Evolutionary conservation across 2,113 vertebrate species (phyloP), one percentile per base, ranked within the genome.

Genomic region (Xerus inauris): DNA sequence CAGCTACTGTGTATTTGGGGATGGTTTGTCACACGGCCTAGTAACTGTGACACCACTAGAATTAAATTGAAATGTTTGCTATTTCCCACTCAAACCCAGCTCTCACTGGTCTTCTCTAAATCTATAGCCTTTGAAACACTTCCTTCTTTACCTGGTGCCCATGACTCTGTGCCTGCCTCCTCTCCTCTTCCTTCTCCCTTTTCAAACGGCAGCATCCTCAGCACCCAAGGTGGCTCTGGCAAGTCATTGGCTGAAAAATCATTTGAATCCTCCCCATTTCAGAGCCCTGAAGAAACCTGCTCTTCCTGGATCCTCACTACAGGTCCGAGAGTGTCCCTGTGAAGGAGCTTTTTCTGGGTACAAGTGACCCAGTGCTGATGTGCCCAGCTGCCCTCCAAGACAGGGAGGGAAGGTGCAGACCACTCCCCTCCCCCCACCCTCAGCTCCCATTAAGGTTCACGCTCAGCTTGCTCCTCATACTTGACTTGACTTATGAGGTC

Each of bases 401-500:
- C 47, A 17, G 40, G 64, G 38, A 59, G 49, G 54, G 79, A 76
- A 82, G 32, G 65, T 22, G 57, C 83, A 88, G 89, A 42, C 32
- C 40, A 30, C 30, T 30, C 11, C 65, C 35, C 73, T 38, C 73
- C 67, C 28, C 20, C 35, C 11, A 28, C 54, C 6, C 47, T 82
- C 45, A 6, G 35, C 67, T 79, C 94, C 92, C 96, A 92, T 93
- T 94, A 96, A 94, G 90, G 95, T 88, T 97, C 95, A 97, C 28
- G 67, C 96, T 96, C 80, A 80, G 94, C 96, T 97, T 95, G 92
- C 42, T 95, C 69, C 92, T 97, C 85, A 79, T 71, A 83, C 92
- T 86, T 93, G 96, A 92, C 96, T 94, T 97, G 95, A 96, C 88
- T 96, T 96, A 97, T 69, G 94, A 95, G 95, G 91, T 81, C 88